Base-by-base conservation (phyloP, 2,888 invertebrate genomes). In the Hartigia nigra region DNA sequence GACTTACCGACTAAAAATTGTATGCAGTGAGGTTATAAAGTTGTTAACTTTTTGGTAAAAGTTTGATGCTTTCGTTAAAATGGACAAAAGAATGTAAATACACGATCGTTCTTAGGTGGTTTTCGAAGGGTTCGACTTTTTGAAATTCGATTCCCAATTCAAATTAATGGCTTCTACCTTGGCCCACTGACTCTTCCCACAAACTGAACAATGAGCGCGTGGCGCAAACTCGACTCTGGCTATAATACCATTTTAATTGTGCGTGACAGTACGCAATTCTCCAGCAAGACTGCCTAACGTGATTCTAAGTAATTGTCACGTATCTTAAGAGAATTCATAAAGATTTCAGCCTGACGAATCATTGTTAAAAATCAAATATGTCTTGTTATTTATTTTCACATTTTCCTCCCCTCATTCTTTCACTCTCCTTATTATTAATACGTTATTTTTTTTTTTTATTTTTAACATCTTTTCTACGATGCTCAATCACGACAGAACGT, bases 151-250 rank as follows among this genome's bases (percentile, higher is more conserved):
- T 72, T 72, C 32, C 32, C 32, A 31, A 32, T 72, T 72, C 72
- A 31, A 32, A 72, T 72, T 72, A 74, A 74, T 74, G 12, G 31
- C 9, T 74, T 34, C 75, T 12, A 74, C 75, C 75, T 74, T 74
- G 75, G 75, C 75, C 75, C 75, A 74, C 75, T 74, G 75, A 31
- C 75, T 35, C 75, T 74, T 74, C 75, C 36, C 75, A 74, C 75
- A 74, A 31, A 31, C 34, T 31, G 23, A 74, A 74, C 75, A 74
- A 74, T 74, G 75, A 12, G 75, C 36, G 36, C 36, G 75, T 74
- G 75, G 75, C 75, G 75, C 36, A 74, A 74, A 74, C 35, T 36
- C 75, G 75, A 23, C 12, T 34, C 35, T 32, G 75, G 35, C 35
- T 35, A 35, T 74, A 74, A 74, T 74, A 74, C 75, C 75, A 31